Evolutionary conservation across 2,113 vertebrate species (phyloP).

Genomic region (Sarotherodon lohbergeri): DNA sequence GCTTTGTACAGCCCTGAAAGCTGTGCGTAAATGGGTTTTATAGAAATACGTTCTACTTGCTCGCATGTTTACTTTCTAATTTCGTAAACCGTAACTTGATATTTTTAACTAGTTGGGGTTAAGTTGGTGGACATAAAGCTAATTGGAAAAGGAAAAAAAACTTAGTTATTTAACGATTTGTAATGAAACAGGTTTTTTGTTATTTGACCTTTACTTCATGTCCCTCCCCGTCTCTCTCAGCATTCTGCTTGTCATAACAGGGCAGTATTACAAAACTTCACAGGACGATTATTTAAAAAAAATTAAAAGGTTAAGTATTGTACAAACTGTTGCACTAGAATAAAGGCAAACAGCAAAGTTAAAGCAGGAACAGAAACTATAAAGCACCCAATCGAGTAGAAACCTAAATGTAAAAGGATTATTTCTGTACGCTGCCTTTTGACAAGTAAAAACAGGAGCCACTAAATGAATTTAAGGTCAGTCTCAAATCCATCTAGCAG

Average conservation of each 20-base stretch:
- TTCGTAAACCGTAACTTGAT: not conserved
- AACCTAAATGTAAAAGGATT: not conserved
- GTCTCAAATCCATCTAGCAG: not conserved
- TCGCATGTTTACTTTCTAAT: not conserved
- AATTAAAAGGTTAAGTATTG: not conserved
- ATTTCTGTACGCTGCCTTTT: fast-evolving
- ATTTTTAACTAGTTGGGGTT: not conserved
- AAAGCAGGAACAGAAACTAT: not conserved
- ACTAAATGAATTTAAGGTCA: not conserved
- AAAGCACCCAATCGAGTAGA: not conserved
- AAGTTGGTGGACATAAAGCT: fast-evolving
- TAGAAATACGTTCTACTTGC: not conserved
- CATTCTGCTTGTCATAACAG: not conserved
- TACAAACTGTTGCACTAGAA: not conserved
- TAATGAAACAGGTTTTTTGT: not conserved
- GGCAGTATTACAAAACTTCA: not conserved
- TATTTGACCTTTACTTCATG: not conserved
- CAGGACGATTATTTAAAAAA: fast-evolving
- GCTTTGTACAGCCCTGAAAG: not conserved
- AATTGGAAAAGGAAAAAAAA: not conserved
- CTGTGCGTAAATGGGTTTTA: not conserved
- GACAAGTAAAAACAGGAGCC: not conserved
- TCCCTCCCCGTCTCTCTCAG: not conserved
- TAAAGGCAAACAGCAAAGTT: not conserved
- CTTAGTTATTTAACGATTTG: not conserved